Base-by-base conservation (phyloP, 2,113 vertebrate genomes). In the Syngnathoides biaculeatus region DNA sequence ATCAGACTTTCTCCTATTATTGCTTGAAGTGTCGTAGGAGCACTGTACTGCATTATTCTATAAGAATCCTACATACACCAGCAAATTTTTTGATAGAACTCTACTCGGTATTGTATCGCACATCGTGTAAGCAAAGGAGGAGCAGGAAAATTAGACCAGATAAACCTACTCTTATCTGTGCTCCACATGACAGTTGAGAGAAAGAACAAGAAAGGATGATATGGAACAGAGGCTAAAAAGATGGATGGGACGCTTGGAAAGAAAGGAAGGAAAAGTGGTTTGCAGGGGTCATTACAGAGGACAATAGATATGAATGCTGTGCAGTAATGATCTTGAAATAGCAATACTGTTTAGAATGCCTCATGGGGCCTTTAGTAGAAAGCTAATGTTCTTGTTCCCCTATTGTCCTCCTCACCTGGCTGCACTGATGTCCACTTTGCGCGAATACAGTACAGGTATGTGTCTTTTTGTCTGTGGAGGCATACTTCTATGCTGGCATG, bases 251-350 rank as follows among this genome's bases (percentile, higher is more conserved):
- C 40, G 42, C 15, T 17, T 13, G 40, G 61, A 22, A 35, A 56
- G 3, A 20, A 27, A 30, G 47, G 8, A 27, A 30, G 47, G 8
- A 62, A 59, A 48, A 22, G 9, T 56, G 65, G 35, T 14, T 26
- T 35, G 27, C 5, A 43, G 62, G 67, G 48, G 73, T 86, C 74
- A 76, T 83, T 77, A 78, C 40, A 57, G 68, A 19, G 45, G 47
- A 65, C 40, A 60, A 60, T 55, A 69, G 70, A 81, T 75, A 67
- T 53, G 26, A 75, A 71, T 24, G 20, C 57, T 73, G 64, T 55
- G 50, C 71, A 52, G 66, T 71, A 84, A 77, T 84, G 74, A 80
- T 71, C 53, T 65, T 53, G 73, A 78, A 65, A 40, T 45, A 52
- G 64, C 59, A 42, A 65, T 64, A 22, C 52, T 61, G 71, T 77